phyloP scores from a whole-genome alignment of 2,888 invertebrate species.

The Marasmarcha lunaedactyla region DNA sequence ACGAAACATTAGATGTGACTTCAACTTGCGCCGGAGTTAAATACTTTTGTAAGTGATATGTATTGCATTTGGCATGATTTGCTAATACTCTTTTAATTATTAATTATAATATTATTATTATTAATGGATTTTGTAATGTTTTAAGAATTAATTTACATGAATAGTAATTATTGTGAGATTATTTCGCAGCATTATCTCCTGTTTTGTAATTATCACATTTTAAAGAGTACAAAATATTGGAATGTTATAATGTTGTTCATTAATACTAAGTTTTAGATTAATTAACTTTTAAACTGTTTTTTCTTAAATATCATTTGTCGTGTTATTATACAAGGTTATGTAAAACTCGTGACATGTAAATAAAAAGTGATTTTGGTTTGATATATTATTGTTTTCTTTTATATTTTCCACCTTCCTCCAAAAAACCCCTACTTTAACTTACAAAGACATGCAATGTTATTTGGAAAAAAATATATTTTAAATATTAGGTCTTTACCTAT shows the following conservation, averaged over 20 bases:
- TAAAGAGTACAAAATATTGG: slow-evolving; percentile 69
- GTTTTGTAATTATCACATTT: slow-evolving; percentile 69
- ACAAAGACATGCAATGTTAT: no score
- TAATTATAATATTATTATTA: slow-evolving; percentile 46
- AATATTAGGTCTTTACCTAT: no score
- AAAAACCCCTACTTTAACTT: neutral
- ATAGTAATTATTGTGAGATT: slow-evolving; percentile 61
- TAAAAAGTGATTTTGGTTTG: slow-evolving; percentile 68
- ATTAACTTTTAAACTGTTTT: slow-evolving; percentile 58
- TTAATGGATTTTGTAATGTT: slow-evolving; percentile 65
- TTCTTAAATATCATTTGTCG: slow-evolving; percentile 57
- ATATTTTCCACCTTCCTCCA: slow-evolving; percentile 17
- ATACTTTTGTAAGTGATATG: neutral
- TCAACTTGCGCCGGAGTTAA: slow-evolving; percentile 7
- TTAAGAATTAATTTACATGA: slow-evolving; percentile 60
- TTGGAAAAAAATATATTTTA: no score
- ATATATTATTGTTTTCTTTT: slow-evolving; percentile 20
- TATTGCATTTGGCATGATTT: slow-evolving; percentile 42
- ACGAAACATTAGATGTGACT: neutral
- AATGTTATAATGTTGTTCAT: slow-evolving; percentile 67
- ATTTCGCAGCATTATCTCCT: slow-evolving; percentile 44
- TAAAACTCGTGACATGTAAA: slow-evolving; percentile 56
- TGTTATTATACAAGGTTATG: slow-evolving; percentile 59
- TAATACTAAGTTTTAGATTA: slow-evolving; percentile 65
- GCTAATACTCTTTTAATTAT: slow-evolving; percentile 57